These are phyloP conservation scores for Elmis aenea DNA, from an alignment of 2,888 invertebrate species.

Conservation along the genomic window DNA sequence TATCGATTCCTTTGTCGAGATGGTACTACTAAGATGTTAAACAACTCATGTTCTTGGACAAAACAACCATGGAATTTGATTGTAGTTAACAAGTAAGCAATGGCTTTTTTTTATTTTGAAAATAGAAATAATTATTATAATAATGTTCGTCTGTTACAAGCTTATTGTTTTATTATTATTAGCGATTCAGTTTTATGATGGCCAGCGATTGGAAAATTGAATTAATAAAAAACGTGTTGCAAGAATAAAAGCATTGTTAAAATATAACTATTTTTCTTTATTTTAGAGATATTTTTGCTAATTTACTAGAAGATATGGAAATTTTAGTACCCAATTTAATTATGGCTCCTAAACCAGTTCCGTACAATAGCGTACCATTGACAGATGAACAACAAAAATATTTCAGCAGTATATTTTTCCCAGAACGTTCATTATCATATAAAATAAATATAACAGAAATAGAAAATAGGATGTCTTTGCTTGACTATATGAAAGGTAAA, in stretches of 20 bases:
- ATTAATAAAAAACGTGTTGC: background rate
- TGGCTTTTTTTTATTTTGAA: no score
- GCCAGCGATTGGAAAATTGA: no score
- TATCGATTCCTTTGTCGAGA: slow-evolving; percentile 39
- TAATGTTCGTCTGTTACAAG: no score
- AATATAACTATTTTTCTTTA: no score
- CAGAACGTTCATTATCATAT: no score
- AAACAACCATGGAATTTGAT: slow-evolving; percentile 59
- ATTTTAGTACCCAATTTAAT: slow-evolving; percentile 43
- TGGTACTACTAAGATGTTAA: slow-evolving; percentile 30
- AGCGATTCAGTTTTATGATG: no score
- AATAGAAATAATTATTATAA: no score
- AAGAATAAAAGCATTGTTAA: background rate
- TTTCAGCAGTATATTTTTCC: background rate
- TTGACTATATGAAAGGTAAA: no score
- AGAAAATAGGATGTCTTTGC: no score
- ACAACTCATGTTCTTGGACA: slow-evolving; percentile 55
- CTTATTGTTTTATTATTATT: no score
- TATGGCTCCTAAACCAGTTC: background rate
- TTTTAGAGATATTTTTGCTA: slow-evolving; percentile 17
- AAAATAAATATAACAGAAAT: no score
- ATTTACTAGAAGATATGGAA: slow-evolving; percentile 36
- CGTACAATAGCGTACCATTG: background rate
- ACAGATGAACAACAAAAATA: no score
- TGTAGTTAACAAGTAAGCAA: slow-evolving; percentile 50